Conservation (phyloP, 1,140 invertebrate species). For the Portunus trituberculatus region DNA sequence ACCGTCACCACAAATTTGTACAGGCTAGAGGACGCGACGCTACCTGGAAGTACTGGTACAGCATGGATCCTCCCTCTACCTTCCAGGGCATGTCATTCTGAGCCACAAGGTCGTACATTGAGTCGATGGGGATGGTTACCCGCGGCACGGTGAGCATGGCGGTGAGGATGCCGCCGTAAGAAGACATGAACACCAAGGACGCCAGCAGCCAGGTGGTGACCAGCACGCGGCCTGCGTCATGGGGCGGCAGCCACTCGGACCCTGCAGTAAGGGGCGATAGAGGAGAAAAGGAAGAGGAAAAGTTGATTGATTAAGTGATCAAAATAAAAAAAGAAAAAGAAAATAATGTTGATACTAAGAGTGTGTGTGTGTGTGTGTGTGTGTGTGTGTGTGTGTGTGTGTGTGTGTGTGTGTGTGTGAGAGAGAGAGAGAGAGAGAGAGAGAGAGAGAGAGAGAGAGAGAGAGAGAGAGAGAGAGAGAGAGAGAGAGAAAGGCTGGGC, state of each 20-base stretch:
- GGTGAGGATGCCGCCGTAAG: constrained; percentile 57
- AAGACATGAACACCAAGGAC: constrained; percentile 47
- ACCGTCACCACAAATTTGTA: too few species aligned
- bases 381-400: too few species aligned
- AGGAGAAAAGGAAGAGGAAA: too few species aligned
- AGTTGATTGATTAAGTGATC: too few species aligned
- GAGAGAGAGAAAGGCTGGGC: background rate
- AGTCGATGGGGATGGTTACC: constrained; percentile 41
- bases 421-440: too few species aligned
- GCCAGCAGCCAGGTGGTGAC: constrained; percentile 37
- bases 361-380: too few species aligned
- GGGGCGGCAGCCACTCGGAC: background rate
- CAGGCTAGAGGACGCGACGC: too few species aligned
- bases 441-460: too few species aligned
- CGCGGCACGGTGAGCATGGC: constrained; percentile 53
- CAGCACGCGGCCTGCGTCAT: constrained; percentile 11
- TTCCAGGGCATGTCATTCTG: constrained; percentile 36
- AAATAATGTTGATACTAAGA: too few species aligned
- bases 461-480: too few species aligned
- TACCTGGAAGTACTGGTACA: constrained; percentile 15
- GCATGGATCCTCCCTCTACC: background rate
- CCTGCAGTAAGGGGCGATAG: background rate
- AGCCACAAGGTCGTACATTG: constrained; percentile 28
- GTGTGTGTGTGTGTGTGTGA: too few species aligned
- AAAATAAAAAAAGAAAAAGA: too few species aligned